Percentiles rank a stretch among this genome's conserved stretches.
Evolutionary conservation across 2,888 invertebrate genomes (phyloP).

Genomic region (Pasiphila rectangulata): DNA sequence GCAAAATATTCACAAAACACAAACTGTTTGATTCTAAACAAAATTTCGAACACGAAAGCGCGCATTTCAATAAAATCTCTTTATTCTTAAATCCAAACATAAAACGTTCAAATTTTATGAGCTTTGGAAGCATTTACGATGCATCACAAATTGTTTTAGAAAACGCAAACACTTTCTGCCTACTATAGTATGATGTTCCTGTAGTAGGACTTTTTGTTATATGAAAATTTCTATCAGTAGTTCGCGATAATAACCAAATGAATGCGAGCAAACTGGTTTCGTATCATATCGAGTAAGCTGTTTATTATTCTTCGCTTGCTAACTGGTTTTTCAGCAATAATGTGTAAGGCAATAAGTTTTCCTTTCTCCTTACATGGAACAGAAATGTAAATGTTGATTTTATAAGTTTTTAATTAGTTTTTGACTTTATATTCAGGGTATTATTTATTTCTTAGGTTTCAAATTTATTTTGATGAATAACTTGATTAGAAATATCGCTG

Average conservation of each 20-base stretch:
- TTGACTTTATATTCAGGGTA: neutral
- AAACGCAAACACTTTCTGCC: neutral
- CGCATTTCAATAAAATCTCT: slow-evolving; percentile 27
- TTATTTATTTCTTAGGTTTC: no score
- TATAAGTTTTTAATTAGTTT: neutral
- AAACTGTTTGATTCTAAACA: slow-evolving; percentile 31
- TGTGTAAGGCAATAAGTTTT: slow-evolving; percentile 1
- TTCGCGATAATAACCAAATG: slow-evolving; percentile 24
- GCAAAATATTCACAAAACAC: slow-evolving; percentile 19
- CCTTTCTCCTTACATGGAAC: slow-evolving; percentile 5
- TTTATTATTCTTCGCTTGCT: slow-evolving; percentile 14
- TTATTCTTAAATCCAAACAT: neutral
- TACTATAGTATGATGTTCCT: no score
- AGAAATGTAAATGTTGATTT: neutral
- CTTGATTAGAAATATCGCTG: no score
- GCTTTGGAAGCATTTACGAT: slow-evolving; percentile 3
- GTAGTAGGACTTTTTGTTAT: neutral
- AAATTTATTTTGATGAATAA: no score
- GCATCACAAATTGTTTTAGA: neutral
- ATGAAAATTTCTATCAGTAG: slow-evolving; percentile 4
- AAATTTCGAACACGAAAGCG: slow-evolving; percentile 24
- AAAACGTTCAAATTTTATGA: slow-evolving; percentile 2
- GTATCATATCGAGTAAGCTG: slow-evolving; percentile 19
- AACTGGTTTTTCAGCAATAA: slow-evolving; percentile 22
- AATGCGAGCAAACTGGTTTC: slow-evolving; percentile 23